Conservation (phyloP, 2,888 invertebrate genomes). For the Agriotes lineatus region DNA sequence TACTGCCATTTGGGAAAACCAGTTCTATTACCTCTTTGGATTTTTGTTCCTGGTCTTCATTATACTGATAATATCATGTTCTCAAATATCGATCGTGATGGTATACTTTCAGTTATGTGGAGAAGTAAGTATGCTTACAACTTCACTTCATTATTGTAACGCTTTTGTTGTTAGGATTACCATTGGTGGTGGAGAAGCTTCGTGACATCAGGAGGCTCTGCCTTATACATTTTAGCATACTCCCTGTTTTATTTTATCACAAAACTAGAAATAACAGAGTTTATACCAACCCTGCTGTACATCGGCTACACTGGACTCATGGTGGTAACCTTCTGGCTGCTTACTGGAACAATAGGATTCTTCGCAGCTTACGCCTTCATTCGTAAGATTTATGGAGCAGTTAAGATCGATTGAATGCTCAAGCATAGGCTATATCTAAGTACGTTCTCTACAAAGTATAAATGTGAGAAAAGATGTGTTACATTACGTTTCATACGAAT, state of each 20-base stretch:
- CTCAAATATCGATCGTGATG: conserved; percentile 98
- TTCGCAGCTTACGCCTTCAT: conserved; percentile 97
- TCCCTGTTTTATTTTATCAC: conserved; percentile 97
- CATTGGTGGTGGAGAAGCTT: conserved; percentile 99
- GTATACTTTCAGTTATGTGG: conserved; percentile 99
- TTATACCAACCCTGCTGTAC: conserved; percentile 95
- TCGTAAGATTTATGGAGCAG: conserved; percentile 95
- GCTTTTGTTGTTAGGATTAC: conserved; percentile 81
- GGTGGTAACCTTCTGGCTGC: conserved; percentile 96
- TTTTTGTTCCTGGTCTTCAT: conserved; percentile 97
- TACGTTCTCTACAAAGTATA: too few relatives aligned
- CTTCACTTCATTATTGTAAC: too few relatives aligned
- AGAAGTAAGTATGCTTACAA: conserved; percentile 87
- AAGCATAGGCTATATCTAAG: too few relatives aligned
- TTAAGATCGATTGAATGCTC: conserved; percentile 88
- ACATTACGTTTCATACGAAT: too few relatives aligned
- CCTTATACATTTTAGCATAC: conserved; percentile 93
- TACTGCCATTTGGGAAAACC: conserved; percentile 98
- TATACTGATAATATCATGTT: conserved; percentile 95
- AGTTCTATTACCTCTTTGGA: conserved; percentile 98
- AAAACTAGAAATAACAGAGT: conserved; percentile 96
- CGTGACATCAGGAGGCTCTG: conserved; percentile 95
- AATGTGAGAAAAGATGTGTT: too few relatives aligned
- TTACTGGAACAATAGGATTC: conserved; percentile 98
- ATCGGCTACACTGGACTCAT: conserved; percentile 95